Percentiles rank a stretch among this genome's conserved stretches.
phyloP scores from a whole-genome alignment of 1,140 invertebrate species.

The Argopecten irradians region DNA sequence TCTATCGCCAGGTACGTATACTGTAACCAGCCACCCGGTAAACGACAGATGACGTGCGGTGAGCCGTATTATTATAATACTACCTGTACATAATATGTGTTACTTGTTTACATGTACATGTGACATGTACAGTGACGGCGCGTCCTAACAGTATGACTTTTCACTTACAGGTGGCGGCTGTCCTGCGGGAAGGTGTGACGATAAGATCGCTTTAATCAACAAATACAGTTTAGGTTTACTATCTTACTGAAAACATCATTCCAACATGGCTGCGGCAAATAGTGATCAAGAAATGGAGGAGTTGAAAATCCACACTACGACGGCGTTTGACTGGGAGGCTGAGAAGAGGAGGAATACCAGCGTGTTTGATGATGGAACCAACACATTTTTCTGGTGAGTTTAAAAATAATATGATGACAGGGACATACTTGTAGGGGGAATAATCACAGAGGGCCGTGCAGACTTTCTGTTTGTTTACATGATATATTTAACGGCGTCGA shows the following conservation, averaged over 20 bases:
- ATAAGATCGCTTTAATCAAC: not conserved
- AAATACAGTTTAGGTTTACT: not conserved
- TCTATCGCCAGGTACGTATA: not conserved
- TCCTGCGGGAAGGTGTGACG: not conserved
- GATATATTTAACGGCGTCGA: too few species aligned
- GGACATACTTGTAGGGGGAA: not conserved
- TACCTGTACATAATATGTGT: not conserved
- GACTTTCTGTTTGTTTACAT: not conserved
- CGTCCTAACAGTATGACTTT: not conserved
- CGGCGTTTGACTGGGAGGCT: constrained; percentile 79
- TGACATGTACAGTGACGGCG: not conserved
- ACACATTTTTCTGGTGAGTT: constrained; percentile 80
- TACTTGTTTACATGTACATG: not conserved
- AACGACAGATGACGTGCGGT: not conserved
- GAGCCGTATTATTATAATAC: not conserved
- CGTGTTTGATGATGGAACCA: constrained; percentile 80
- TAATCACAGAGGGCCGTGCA: not conserved
- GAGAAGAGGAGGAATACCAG: constrained; percentile 74
- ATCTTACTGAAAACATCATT: not conserved
- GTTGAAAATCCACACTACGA: constrained; percentile 60
- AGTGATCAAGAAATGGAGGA: constrained; percentile 44
- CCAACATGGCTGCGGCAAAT: constrained; percentile 49
- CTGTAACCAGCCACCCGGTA: not conserved
- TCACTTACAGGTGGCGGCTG: not conserved
- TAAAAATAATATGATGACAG: not conserved